Conservation (phyloP, 2,797 vertebrate species). For the Notoglanidium macrostoma region DNA sequence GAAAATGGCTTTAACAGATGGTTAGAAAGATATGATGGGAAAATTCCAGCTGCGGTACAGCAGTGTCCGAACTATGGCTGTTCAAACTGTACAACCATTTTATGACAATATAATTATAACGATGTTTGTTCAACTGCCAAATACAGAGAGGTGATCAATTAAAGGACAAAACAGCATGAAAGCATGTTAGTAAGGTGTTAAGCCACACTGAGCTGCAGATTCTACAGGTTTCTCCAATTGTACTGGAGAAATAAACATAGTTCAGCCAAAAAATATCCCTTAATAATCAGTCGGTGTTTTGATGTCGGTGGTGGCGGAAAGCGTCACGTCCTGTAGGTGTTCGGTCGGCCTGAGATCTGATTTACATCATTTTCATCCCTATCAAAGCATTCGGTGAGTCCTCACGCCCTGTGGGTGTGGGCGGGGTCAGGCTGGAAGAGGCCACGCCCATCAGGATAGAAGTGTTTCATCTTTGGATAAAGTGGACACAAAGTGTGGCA, state of each 20-base stretch:
- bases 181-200: neutral
- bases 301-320: neutral
- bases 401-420: neutral
- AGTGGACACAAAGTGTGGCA: neutral
- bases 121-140: neutral
- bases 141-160: neutral
- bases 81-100: neutral
- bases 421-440: neutral
- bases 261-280: neutral
- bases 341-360: neutral
- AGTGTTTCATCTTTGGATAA: neutral
- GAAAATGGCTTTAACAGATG: neutral
- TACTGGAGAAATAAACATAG: neutral
- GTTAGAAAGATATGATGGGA: neutral
- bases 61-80: neutral
- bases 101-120: neutral
- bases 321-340: neutral
- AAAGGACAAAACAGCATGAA: neutral
- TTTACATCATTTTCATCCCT: neutral
- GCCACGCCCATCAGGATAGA: neutral
- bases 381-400: neutral
- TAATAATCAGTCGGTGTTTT: neutral
- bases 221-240: neutral
- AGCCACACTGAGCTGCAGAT: neutral
- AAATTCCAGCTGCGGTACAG: neutral